Conservation (phyloP, 1,140 invertebrate species). For the Cataglyphis hispanica region DNA sequence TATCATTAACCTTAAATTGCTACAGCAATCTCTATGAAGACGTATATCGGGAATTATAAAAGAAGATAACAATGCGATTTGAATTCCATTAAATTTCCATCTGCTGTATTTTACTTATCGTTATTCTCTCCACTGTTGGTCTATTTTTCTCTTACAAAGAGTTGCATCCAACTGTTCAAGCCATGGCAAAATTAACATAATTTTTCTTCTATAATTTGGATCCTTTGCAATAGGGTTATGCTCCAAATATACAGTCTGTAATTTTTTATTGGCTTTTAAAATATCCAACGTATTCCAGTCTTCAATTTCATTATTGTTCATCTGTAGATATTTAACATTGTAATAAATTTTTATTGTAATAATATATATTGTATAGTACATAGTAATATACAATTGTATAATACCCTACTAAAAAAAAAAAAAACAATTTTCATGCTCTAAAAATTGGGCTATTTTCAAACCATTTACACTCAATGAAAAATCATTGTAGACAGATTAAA, state of each 20-base stretch:
- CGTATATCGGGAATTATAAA: not conserved
- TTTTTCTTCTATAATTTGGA: conserved; percentile 95
- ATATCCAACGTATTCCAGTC: conserved; percentile 95
- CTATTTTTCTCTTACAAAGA: conserved; percentile 89
- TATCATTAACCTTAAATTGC: not conserved
- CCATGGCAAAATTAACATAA: conserved; percentile 95
- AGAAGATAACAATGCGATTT: not conserved
- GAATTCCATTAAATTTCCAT: not conserved
- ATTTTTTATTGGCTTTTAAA: conserved; percentile 91
- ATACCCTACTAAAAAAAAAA: too few species aligned
- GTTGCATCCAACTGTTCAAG: conserved; percentile 98
- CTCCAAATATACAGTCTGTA: conserved; percentile 97
- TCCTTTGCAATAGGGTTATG: conserved; percentile 95
- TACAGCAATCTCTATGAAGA: conserved; percentile 1
- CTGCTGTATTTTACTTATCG: conserved; percentile 6
- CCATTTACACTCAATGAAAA: too few species aligned
- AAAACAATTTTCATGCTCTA: too few species aligned
- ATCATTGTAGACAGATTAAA: too few species aligned
- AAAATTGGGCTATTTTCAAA: too few species aligned
- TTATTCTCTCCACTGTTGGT: conserved; percentile 16
- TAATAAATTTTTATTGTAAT: conserved; percentile 61
- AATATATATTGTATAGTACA: conserved; percentile 52
- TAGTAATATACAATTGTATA: conserved; percentile 15
- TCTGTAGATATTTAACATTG: conserved; percentile 87
- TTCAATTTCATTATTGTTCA: conserved; percentile 96